Evolutionary conservation across 2,113 vertebrate species (phyloP).

Genomic region (Thamnaconus septentrionalis): DNA sequence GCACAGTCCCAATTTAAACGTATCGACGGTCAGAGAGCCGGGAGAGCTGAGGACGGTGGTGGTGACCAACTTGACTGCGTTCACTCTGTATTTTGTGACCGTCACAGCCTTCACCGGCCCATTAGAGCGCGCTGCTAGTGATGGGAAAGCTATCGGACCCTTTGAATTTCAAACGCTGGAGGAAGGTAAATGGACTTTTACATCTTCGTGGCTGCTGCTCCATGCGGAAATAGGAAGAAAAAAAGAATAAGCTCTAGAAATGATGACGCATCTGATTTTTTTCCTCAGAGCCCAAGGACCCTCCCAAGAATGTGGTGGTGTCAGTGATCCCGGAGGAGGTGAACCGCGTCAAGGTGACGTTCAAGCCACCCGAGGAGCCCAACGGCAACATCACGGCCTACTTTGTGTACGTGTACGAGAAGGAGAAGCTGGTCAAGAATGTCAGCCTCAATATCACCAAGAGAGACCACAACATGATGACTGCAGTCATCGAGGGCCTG

Average conservation of each 20-base stretch:
- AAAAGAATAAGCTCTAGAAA: background rate
- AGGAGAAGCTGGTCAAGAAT: constrained; percentile 78
- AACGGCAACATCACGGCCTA: constrained; percentile 92
- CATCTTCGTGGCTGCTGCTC: background rate
- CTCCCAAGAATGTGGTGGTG: constrained; percentile 90
- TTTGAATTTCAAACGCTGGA: constrained; percentile 85
- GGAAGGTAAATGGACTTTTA: constrained; percentile 76
- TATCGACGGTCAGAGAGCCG: constrained; percentile 77
- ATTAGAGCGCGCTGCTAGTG: constrained; percentile 65
- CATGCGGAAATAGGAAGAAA: background rate
- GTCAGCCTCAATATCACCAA: constrained; percentile 80
- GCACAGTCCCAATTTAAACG: constrained; percentile 78
- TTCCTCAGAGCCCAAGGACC: constrained; percentile 86
- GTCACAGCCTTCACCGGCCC: constrained; percentile 87
- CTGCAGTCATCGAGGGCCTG: constrained; percentile 85
- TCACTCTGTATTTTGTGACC: constrained; percentile 85
- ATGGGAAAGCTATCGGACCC: constrained; percentile 82
- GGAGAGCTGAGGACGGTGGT: constrained; percentile 79
- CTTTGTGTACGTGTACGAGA: constrained; percentile 83
- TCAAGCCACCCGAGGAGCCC: constrained; percentile 87
- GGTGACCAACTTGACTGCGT: constrained; percentile 85
- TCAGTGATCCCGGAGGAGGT: constrained; percentile 87
- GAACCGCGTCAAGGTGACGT: constrained; percentile 86
- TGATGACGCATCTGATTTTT: background rate
- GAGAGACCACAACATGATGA: constrained; percentile 80